Evolutionary conservation across 2,888 invertebrate species (phyloP).

Genomic region (Dolomedes plantarius): DNA sequence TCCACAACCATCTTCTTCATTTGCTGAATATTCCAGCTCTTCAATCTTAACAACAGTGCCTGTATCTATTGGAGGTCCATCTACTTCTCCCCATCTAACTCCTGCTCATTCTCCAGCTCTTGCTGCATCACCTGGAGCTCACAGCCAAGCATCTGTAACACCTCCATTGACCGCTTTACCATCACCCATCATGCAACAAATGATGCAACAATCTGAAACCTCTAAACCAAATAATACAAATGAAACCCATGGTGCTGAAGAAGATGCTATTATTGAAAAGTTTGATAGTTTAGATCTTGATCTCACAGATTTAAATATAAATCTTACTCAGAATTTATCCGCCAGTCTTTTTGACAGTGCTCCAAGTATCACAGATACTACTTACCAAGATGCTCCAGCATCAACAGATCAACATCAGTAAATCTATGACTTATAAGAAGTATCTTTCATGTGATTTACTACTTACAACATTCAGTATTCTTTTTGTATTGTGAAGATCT

Average conservation of each 20-base stretch:
- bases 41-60: conserved; percentile 36
- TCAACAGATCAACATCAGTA: conserved; percentile 15
- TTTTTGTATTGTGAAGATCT: background rate
- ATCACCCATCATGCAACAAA: conserved; percentile 54
- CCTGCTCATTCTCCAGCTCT: conserved; percentile 58
- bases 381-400: conserved; percentile 33
- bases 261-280: conserved; percentile 69
- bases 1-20: conserved; percentile 26
- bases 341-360: conserved; percentile 66
- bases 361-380: conserved; percentile 36
- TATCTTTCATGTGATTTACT: background rate
- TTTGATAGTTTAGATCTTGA: conserved; percentile 72
- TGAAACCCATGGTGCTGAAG: conserved; percentile 30
- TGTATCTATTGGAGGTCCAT: conserved; percentile 24
- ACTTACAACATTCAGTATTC: background rate
- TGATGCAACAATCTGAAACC: conserved; percentile 43
- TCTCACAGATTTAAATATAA: conserved; percentile 41
- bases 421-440: background rate
- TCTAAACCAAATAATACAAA: conserved; percentile 16
- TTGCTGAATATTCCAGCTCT: conserved; percentile 31
- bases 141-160: conserved; percentile 45
- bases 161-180: conserved; percentile 32
- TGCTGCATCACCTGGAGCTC: conserved; percentile 45
- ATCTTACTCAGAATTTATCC: conserved; percentile 58
- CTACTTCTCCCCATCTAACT: conserved; percentile 43